These are phyloP conservation scores for Eupsilia transversa DNA, from an alignment of 2,888 invertebrate genomes.

Conservation along the genomic window DNA sequence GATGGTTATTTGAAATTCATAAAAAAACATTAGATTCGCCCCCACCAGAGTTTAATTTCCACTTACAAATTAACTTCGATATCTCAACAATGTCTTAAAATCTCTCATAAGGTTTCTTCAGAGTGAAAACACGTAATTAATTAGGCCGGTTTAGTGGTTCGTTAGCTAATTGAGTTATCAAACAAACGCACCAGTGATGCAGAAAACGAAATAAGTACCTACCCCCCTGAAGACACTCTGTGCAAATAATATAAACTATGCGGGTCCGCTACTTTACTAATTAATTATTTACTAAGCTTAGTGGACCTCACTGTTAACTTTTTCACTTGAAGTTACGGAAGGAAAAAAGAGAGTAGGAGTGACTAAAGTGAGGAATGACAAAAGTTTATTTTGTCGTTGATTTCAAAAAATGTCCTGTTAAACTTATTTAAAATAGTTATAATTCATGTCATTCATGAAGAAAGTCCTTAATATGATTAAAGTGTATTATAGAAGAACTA, in stretches of 20 bases:
- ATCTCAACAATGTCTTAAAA: constrained; percentile 16
- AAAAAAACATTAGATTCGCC: background rate
- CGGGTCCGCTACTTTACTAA: background rate
- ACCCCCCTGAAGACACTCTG: background rate
- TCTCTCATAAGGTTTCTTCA: constrained; percentile 2
- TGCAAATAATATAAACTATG: constrained; percentile 23
- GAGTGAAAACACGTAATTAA: constrained; percentile 25
- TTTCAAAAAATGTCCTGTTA: background rate
- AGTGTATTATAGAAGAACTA: too few species aligned
- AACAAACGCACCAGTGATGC: constrained; percentile 41
- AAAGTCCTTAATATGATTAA: too few species aligned
- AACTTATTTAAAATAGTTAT: too few species aligned
- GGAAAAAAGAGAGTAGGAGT: background rate
- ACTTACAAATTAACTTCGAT: background rate
- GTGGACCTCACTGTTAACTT: constrained; percentile 1
- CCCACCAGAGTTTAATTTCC: background rate
- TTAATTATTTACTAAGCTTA: background rate
- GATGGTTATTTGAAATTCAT: constrained; percentile 18
- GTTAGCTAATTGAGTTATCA: constrained; percentile 44
- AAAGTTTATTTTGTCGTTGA: background rate
- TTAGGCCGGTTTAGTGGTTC: constrained; percentile 41
- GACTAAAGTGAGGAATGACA: background rate
- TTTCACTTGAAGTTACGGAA: constrained; percentile 2
- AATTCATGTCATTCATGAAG: too few species aligned
- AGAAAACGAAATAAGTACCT: constrained; percentile 5